Base-by-base conservation (phyloP, 2,888 invertebrate genomes). In the Volucella bombylans region DNA sequence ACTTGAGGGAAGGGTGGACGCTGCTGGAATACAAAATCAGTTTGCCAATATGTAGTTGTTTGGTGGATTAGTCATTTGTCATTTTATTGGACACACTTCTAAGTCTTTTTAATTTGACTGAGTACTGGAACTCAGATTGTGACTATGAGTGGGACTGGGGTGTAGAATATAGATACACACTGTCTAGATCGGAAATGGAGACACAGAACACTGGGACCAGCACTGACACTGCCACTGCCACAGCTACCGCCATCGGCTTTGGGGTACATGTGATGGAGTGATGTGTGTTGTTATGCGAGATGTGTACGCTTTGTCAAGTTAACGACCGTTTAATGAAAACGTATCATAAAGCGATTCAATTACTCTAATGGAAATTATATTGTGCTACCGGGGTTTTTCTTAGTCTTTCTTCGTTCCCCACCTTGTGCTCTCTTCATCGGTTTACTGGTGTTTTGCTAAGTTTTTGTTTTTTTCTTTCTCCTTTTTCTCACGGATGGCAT, bases 241-340 rank as follows among this genome's bases (percentile, higher is more conserved):
- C n/a, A n/a, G 23, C 23, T 23, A 23, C 23, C 4, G 23, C 23
- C 23, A 23, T 4, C 23, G 23, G 23, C 23, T 23, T 23, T 47
- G 14, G 55, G 41, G 41, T 18, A 38, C 12, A 8, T 55, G 23
- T 47, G 39, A 23, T 71, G 49, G 8, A 15, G 15, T 41, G 9
- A 11, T 67, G 31, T 45, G 18, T 71, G 57, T 61, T 76, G 57
- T 62, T 64, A 74, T 68, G 55, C 55, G 61, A 68, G 50, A 78
- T 54, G 71, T 79, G 65, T 67, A 15, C 64, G 69, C 64, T 74
- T 52, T 62, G 69, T 64, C 52, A 74, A 81, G 76, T 49, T 77
- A 82, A 82, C 69, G 49, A 74, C 62, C 79, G 67, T 80, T 76
- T 76, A 85, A 80, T 85, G 71, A 54, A 80, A 76, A 80, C 69